Conservation (phyloP, 2,797 vertebrate genomes). For the Prionace glauca region DNA sequence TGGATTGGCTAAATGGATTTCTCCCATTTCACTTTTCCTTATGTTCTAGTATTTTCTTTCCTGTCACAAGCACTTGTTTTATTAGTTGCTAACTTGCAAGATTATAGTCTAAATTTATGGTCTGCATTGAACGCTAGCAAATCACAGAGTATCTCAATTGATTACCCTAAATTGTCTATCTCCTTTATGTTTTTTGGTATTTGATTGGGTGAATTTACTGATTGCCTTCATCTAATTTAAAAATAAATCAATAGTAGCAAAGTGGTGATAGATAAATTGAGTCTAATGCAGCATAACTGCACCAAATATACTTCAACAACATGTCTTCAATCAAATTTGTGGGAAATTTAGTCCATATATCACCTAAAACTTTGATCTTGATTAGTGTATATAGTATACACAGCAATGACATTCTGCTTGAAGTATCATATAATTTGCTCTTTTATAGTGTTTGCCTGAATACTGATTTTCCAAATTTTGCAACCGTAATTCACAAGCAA, state of each 20-base stretch:
- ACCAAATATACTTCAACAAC: conserved; percentile 59
- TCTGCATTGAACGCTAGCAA: conserved; percentile 73
- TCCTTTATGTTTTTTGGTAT: conserved; percentile 84
- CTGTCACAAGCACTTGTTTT: conserved; percentile 87
- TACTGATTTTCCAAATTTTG: conserved; percentile 28
- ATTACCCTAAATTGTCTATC: conserved; percentile 98
- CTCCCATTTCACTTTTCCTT: conserved; percentile 30
- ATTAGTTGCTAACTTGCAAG: conserved; percentile 82
- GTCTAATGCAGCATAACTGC: conserved; percentile 70
- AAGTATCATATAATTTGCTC: conserved; percentile 16
- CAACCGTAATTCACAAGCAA: not conserved
- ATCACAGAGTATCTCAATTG: conserved; percentile 87
- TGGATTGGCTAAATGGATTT: conserved; percentile 34
- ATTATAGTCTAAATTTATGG: conserved; percentile 87
- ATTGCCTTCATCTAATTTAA: conserved; percentile 96
- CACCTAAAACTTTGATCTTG: conserved; percentile 51
- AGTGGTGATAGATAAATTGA: conserved; percentile 76
- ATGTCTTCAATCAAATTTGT: conserved; percentile 71
- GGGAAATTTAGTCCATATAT: conserved; percentile 65
- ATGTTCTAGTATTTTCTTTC: conserved; percentile 68
- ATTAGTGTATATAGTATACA: not conserved
- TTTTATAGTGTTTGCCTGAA: conserved; percentile 26
- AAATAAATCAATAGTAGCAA: conserved; percentile 97
- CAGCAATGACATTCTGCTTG: conserved; percentile 12
- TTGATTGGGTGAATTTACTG: conserved; percentile 97